Evolutionary conservation across 2,888 invertebrate species (phyloP).

Genomic region (Orthosia incerta): DNA sequence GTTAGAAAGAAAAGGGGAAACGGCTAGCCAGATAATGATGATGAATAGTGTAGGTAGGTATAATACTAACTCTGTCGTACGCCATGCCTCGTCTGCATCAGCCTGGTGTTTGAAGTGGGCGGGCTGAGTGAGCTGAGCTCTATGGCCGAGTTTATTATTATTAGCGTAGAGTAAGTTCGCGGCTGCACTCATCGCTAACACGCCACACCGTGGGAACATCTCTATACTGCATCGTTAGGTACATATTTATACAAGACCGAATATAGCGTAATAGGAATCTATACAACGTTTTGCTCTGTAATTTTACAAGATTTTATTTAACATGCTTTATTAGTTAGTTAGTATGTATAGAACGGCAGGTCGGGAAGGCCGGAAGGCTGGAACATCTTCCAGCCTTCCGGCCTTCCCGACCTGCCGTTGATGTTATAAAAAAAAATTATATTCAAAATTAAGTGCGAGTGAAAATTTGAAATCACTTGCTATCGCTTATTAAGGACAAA

Average conservation of each 20-base stretch:
- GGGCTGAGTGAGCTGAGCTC: slow-evolving; percentile 38
- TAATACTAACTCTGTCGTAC: background rate
- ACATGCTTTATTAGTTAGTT: no score
- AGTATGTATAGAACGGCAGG: no score
- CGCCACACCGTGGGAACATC: slow-evolving; percentile 62
- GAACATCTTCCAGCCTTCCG: no score
- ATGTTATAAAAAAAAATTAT: no score
- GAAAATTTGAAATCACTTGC: no score
- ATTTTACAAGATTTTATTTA: background rate
- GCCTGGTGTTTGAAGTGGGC: slow-evolving; percentile 39
- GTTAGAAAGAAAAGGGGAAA: no score
- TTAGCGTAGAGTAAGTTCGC: slow-evolving; percentile 64
- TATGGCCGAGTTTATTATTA: slow-evolving; percentile 67
- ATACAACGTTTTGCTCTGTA: background rate
- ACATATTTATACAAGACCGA: background rate
- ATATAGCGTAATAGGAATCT: background rate
- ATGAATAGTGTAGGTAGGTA: background rate
- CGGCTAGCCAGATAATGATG: background rate
- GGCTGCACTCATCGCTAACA: slow-evolving; percentile 34
- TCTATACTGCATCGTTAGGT: background rate
- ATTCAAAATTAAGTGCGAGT: no score
- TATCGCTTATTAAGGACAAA: no score
- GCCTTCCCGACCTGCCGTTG: no score
- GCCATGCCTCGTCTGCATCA: slow-evolving; percentile 14
- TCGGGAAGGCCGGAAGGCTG: no score